These are phyloP conservation scores for Ctenicera cuprea DNA, from an alignment of 2,888 invertebrate species.

Conservation along the genomic window DNA sequence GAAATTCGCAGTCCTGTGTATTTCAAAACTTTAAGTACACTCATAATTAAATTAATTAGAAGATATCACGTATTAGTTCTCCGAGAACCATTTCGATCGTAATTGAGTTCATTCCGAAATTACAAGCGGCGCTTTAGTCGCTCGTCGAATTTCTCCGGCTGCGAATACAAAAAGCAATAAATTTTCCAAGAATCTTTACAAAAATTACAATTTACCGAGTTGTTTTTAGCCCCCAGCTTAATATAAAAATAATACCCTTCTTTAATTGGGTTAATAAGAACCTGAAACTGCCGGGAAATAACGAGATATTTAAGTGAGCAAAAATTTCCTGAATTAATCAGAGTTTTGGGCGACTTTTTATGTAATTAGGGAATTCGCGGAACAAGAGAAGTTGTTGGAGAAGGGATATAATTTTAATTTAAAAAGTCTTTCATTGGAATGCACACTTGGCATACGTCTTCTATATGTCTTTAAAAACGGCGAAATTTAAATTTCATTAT, in stretches of 20 bases:
- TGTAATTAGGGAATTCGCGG: constrained; percentile 18
- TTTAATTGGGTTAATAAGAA: constrained; percentile 27
- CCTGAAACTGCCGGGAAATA: constrained; percentile 16
- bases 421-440: no score
- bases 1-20: constrained; percentile 7
- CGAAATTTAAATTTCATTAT: no score
- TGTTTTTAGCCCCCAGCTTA: constrained; percentile 17
- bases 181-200: not conserved
- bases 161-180: not conserved
- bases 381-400: not conserved
- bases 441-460: no score
- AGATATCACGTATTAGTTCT: constrained; percentile 41
- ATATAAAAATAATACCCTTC: constrained; percentile 31
- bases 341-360: constrained; percentile 11
- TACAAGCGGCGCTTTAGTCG: constrained; percentile 11
- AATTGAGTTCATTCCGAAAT: constrained; percentile 34
- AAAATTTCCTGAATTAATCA: constrained; percentile 25
- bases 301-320: constrained; percentile 27
- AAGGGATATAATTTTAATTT: not conserved
- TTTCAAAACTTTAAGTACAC: constrained; percentile 32
- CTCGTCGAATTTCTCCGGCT: not conserved
- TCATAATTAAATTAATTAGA: constrained; percentile 40
- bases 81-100: not conserved
- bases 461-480: no score
- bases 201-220: not conserved